phyloP scores from a whole-genome alignment of 2,113 vertebrate species.

The Ceyx melanurus region DNA sequence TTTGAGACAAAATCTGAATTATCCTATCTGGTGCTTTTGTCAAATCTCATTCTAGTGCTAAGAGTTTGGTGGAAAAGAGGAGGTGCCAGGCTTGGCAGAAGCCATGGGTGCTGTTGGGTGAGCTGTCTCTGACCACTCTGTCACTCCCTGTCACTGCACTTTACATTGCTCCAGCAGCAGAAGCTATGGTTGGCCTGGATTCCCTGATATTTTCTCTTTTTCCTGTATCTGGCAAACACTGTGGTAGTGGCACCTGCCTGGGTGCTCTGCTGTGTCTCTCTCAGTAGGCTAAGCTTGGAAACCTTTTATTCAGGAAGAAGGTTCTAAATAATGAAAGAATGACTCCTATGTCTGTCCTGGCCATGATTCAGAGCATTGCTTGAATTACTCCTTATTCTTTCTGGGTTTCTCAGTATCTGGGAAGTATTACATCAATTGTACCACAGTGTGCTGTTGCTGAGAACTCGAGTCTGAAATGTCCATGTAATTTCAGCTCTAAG shows the following conservation, averaged over 20 bases:
- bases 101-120: not conserved
- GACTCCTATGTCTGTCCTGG: not conserved
- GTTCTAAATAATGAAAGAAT: not conserved
- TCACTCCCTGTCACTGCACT: not conserved
- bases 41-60: not conserved
- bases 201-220: not conserved
- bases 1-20: not conserved
- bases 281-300: not conserved
- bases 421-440: not conserved
- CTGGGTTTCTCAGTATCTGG: not conserved
- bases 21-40: not conserved
- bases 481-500: too few species aligned
- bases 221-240: not conserved
- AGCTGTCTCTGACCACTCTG: not conserved
- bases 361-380: not conserved
- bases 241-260: not conserved
- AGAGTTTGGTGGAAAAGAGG: not conserved
- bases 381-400: not conserved
- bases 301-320: not conserved
- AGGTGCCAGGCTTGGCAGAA: not conserved
- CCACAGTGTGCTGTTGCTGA: not conserved
- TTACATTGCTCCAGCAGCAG: not conserved
- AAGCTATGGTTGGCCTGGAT: not conserved
- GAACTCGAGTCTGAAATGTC: not conserved
- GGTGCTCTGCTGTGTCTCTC: not conserved